Conservation (phyloP, 2,797 vertebrate genomes). For the Pipistrellus pipistrellus region DNA sequence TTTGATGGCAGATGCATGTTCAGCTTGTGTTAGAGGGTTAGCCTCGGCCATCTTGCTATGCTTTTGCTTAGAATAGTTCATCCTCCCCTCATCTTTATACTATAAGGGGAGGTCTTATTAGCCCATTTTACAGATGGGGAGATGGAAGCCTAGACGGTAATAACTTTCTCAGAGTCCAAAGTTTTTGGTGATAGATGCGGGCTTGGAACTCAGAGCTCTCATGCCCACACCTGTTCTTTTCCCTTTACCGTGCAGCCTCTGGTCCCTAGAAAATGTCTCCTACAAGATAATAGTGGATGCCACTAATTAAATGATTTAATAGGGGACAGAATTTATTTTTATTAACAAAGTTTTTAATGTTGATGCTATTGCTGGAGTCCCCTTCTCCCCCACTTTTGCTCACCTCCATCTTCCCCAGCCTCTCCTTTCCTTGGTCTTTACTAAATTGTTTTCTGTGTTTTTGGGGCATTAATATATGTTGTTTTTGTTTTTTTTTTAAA, state of each 20-base stretch:
- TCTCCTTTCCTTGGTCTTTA: background rate
- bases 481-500: too few species aligned
- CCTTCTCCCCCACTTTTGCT: too few species aligned
- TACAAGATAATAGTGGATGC: background rate
- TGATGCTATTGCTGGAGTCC: background rate
- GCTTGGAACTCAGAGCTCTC: background rate
- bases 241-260: background rate
- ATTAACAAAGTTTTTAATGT: slow-evolving; percentile 5
- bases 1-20: background rate
- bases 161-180: background rate
- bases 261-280: background rate
- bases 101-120: background rate
- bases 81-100: background rate
- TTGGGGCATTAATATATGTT: background rate
- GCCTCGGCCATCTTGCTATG: background rate
- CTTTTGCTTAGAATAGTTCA: background rate
- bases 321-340: background rate
- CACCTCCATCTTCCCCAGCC: too few species aligned
- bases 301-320: background rate
- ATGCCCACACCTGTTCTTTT: background rate
- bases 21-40: background rate
- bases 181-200: background rate
- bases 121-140: background rate
- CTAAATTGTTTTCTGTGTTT: background rate
- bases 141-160: background rate